These are phyloP conservation scores for Celastrina argiolus DNA, from an alignment of 2,888 invertebrate species.

Conservation along the genomic window DNA sequence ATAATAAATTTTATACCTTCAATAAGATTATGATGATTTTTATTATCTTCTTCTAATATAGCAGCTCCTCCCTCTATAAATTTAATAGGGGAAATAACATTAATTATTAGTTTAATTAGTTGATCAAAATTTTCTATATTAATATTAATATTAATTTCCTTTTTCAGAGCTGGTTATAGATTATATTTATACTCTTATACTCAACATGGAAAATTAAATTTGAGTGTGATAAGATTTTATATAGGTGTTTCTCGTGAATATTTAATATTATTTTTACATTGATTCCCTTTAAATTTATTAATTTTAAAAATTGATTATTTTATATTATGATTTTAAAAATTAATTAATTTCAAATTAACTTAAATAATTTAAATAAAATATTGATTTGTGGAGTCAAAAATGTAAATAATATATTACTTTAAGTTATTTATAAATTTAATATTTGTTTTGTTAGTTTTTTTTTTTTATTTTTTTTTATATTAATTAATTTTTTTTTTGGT, in stretches of 20 bases:
- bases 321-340: constrained; percentile 69
- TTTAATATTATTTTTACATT: constrained; percentile 80
- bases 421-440: constrained; percentile 67
- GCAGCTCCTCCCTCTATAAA: constrained; percentile 82
- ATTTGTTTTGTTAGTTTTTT: constrained; percentile 74
- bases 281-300: constrained; percentile 80
- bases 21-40: constrained; percentile 81
- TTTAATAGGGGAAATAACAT: constrained; percentile 81
- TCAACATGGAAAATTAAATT: constrained; percentile 79
- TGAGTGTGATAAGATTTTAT: constrained; percentile 69
- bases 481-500: constrained; percentile 57
- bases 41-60: constrained; percentile 80
- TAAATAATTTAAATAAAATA: constrained; percentile 83
- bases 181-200: constrained; percentile 80
- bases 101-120: constrained; percentile 78
- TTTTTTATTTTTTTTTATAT: constrained; percentile 64
- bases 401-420: constrained; percentile 70
- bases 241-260: constrained; percentile 72
- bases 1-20: constrained; percentile 78
- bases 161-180: constrained; percentile 82
- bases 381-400: constrained; percentile 82
- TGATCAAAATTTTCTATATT: constrained; percentile 72
- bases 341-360: too few species aligned
- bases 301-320: constrained; percentile 74
- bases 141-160: constrained; percentile 76